Base-by-base conservation (phyloP, 2,113 vertebrate genomes). In the Micronycteris hirsuta region DNA sequence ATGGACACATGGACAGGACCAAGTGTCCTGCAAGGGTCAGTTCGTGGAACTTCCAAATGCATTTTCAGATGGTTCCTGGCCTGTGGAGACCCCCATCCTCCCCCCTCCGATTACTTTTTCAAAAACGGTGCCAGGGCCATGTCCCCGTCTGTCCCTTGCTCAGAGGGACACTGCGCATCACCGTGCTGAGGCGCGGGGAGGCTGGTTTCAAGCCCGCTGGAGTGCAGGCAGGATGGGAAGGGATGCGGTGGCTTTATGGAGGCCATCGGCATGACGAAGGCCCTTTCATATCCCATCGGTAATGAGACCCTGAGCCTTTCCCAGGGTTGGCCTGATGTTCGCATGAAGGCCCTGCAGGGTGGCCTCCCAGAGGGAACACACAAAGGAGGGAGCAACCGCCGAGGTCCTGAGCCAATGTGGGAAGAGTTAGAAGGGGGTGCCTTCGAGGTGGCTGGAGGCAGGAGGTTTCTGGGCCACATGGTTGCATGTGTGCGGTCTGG, bases 201-300 rank as follows among this genome's bases (percentile, higher is more conserved):
- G 76, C 47, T 71, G 73, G 5, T 54, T 74, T 63, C 22, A 58
- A 68, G 38, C 56, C n/a, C 41, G 38, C 43, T 28, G 20, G 58
- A 58, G 24, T 8, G 7, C 26, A 45, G 83, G 56, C 24, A 33
- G 38, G 45, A 31, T 61, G 0, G 15, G 58, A 71, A 71, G 70
- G 82, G 91, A 88, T 74, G n/a, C 12, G 7, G 76, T 67, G 76
- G 81, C 76, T 95, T 61, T 65, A 54, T 68, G 77, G 65, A 61
- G 9, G 91, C 91, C 93, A 92, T 26, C n/a, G 88, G 94, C 95
- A 19, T 4, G 49, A 54, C 43, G 19, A 67, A 4, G 41, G 84
- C 84, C 97, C 68, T 88, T 96, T 96, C 97, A 90, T 87, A 81
- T 49, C 85, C 92, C 96, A 84, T 86, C 94, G 97, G 94, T 81